Evolutionary conservation across 2,797 vertebrate genomes (phyloP), one percentile per base, ranked within the genome.

Genomic region (Anguilla anguilla): DNA sequence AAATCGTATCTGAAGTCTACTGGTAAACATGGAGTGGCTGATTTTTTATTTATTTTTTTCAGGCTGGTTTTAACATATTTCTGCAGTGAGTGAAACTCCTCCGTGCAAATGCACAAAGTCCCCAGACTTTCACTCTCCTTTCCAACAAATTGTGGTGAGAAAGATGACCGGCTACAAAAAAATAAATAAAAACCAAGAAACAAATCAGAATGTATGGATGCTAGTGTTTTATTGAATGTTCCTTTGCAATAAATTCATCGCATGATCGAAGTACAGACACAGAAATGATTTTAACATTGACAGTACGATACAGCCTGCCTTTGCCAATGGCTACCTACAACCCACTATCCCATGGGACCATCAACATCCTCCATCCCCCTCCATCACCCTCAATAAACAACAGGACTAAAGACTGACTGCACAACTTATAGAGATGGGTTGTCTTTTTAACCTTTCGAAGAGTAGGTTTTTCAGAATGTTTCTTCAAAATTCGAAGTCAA

Each of bases 181-280:
- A 82, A 82, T 82, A 82, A 22, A 79, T 10, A 61, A 25, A 61
- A 17, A 61, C 59, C 64, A 67, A 28, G 22, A 82, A 82, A 82
- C 43, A 82, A 49, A 49, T 82, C 46, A 51, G 43, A 49, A 4
- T 25, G 17, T 49, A 49, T 25, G 22, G 43, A 25, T 82, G 79
- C 43, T 51, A 82, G 39, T 0, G 1, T 51, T 82, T 82, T 82
- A 82, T 82, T 82, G 22, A 19, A 51, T 19, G 25, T 22, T 51
- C 19, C 19, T 49, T 82, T 3, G 10, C 25, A 82, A 49, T 5
- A 49, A 49, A 51, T 35, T n/a, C 0, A 49, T 49, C 19, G 22
- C 72, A 11, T 82, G 79, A n/a, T 82, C 43, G 25, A 25, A 25
- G 43, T 10, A 81, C 77, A 82, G 72, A 35, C 9, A 79, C 35